Percentiles rank a stretch among this genome's conserved stretches.
phyloP scores from a whole-genome alignment of 37 sponge, comb jelly and placozoan genomes.

The Spongilla lacustris region DNA sequence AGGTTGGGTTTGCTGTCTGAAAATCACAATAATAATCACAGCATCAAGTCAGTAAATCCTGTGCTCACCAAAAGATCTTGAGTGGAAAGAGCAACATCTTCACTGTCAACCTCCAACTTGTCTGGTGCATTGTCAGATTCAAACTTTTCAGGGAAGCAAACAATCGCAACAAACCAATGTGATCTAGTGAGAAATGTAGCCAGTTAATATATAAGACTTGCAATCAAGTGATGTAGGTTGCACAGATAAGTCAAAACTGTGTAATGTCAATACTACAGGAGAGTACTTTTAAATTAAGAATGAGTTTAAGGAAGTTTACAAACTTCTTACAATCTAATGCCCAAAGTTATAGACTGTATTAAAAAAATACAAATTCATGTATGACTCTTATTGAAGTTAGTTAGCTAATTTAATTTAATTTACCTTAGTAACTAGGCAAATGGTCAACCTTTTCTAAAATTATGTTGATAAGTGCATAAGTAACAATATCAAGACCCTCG shows the following conservation, averaged over 20 bases:
- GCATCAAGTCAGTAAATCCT: no score
- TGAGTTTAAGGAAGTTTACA: not conserved
- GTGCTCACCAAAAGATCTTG: no score
- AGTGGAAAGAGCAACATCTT: not conserved
- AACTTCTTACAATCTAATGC: constrained; percentile 1
- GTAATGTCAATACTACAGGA: constrained; percentile 1
- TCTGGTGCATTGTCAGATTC: constrained; percentile 33
- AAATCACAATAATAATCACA: no score
- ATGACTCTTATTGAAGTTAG: not conserved
- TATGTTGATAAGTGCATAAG: not conserved
- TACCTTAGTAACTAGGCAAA: constrained; percentile 1
- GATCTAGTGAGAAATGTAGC: constrained; percentile 30
- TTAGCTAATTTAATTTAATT: not conserved
- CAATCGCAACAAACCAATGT: constrained; percentile 87
- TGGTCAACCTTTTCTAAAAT: not conserved
- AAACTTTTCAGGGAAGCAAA: constrained; percentile 75
- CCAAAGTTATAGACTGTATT: not conserved
- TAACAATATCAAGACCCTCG: not conserved
- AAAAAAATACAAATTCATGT: not conserved
- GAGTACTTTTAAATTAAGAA: constrained; percentile 1
- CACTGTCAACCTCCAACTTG: constrained; percentile 1
- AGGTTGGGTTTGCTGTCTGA: no score
- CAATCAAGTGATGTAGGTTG: constrained; percentile 1
- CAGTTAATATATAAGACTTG: not conserved
- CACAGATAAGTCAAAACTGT: constrained; percentile 1